phyloP scores from a whole-genome alignment of 2,113 vertebrate genomes.

The Empidonax traillii region DNA sequence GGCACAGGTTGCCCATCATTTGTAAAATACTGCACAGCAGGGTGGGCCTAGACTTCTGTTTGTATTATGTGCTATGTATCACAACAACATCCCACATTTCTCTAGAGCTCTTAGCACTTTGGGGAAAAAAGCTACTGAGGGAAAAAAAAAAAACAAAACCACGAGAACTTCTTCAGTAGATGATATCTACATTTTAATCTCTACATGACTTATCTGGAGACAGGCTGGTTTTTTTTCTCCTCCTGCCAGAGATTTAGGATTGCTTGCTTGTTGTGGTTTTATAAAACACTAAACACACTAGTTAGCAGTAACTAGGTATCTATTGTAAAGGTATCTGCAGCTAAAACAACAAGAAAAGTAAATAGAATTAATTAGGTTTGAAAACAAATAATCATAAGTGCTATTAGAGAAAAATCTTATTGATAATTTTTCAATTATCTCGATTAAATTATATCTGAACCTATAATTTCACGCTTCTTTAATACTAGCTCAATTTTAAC shows the following conservation, averaged over 20 bases:
- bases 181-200: not conserved
- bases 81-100: not conserved
- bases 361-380: not conserved
- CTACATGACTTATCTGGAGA: not conserved
- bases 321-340: not conserved
- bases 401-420: not conserved
- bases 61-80: not conserved
- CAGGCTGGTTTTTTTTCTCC: not conserved
- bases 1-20: not conserved
- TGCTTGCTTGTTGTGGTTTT: not conserved
- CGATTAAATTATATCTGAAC: not conserved
- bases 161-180: not conserved
- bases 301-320: not conserved
- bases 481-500: not conserved
- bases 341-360: not conserved
- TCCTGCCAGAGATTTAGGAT: not conserved
- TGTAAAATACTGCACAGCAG: not conserved
- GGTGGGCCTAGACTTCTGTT: not conserved
- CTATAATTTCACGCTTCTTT: not conserved
- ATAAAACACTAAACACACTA: not conserved
- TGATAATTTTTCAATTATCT: not conserved
- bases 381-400: not conserved
- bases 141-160: not conserved
- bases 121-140: not conserved
- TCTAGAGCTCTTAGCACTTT: not conserved